Evolutionary conservation across 2,797 vertebrate genomes (phyloP).

Genomic region (Hydrocynus forskahlii): DNA sequence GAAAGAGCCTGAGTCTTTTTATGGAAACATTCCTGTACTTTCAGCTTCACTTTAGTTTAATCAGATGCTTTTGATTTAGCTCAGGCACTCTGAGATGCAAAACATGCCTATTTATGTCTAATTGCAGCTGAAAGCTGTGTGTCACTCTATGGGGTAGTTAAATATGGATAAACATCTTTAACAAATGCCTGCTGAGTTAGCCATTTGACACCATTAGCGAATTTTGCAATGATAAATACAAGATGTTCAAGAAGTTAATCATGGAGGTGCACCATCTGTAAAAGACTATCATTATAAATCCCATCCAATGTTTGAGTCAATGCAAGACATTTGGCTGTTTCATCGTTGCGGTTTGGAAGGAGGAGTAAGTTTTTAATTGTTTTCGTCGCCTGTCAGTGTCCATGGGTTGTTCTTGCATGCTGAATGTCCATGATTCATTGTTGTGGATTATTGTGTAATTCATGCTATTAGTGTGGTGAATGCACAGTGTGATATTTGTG

Average conservation of each 20-base stretch:
- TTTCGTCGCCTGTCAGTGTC: background rate
- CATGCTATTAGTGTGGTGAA: slow-evolving; percentile 16
- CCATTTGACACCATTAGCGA: slow-evolving; percentile 1
- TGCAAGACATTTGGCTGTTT: background rate
- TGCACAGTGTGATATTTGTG: slow-evolving; percentile 30
- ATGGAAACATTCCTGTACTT: slow-evolving; percentile 11
- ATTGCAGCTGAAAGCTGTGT: slow-evolving; percentile 29
- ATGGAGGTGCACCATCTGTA: background rate
- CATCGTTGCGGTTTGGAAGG: background rate
- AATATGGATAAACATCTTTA: slow-evolving; percentile 41
- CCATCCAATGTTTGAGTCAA: background rate
- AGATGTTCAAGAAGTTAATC: slow-evolving; percentile 29
- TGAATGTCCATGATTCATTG: slow-evolving; percentile 26
- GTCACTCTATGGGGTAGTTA: background rate
- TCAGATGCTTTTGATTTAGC: slow-evolving; percentile 42
- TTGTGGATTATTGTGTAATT: slow-evolving; percentile 16
- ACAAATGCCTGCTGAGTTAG: slow-evolving; percentile 26
- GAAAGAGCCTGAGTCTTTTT: background rate
- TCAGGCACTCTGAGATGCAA: slow-evolving; percentile 27
- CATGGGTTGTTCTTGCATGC: background rate
- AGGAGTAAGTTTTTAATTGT: slow-evolving; percentile 29
- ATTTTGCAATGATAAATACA: slow-evolving; percentile 11
- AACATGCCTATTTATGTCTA: slow-evolving; percentile 37
- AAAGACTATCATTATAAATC: slow-evolving; percentile 36
- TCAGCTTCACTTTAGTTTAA: slow-evolving; percentile 20